Evolutionary conservation across 2,888 invertebrate genomes (phyloP), one percentile per base, ranked within the genome.

Genomic region (Anthrax anthrax): DNA sequence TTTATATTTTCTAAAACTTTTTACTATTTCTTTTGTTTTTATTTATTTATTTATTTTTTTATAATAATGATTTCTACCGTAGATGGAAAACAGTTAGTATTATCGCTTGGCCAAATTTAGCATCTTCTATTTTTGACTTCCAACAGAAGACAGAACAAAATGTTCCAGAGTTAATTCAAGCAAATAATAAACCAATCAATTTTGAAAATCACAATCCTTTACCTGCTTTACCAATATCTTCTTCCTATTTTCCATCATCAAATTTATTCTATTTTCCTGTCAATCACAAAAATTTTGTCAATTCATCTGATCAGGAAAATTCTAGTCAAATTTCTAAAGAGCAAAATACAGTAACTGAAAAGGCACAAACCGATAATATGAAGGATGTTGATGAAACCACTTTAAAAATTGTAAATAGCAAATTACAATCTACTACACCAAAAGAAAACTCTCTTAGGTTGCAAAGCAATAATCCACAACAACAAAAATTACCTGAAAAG

Each of bases 21-120:
- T 23, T 23, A 23, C 4, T 23, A 23, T 23, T 23, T 5, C 12
- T 29, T 6, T 29, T 29, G 12, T 10, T 12, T 32, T 32, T 32
- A 42, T 23, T 23, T 23, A 23, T 23, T 23, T 23, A 23, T 14
- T 18, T 42, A 12, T 19, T 36, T 16, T 42, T 10, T 34, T 37
- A 37, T 16, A 34, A 19, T 29, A 39, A 39, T 36, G 29, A 39
- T 34, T 39, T 43, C 17, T 43, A 36, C 36, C 44, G 39, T 48
- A 57, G 58, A 54, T 63, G 66, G 65, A 59, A 58, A 52, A 59
- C 60, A 43, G 50, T 61, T 47, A 60, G 57, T 50, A 43, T 64
- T 34, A 58, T 60, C 49, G 49, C 56, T 41, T 67, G 67, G 67
- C 63, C 65, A 37, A 51, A 48, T 27, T 36, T 38, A 4, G 4